Percentiles rank a stretch among this genome's conserved stretches.
phyloP scores from a whole-genome alignment of 1,140 invertebrate species.

The Neomicropteryx cornuta region DNA sequence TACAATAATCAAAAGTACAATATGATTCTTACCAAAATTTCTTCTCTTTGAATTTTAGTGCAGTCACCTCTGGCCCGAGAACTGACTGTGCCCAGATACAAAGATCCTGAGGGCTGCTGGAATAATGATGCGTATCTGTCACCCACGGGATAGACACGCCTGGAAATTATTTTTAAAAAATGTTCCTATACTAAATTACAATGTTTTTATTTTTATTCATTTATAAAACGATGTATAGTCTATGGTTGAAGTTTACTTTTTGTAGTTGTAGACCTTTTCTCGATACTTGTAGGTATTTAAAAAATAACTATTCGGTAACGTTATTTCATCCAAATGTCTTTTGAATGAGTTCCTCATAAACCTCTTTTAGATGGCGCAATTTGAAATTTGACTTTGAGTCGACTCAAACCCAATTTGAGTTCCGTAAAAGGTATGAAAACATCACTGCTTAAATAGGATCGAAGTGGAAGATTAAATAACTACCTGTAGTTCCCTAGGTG shows the following conservation, averaged over 20 bases:
- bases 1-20: not conserved
- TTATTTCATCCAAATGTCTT: not conserved
- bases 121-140: slow-evolving; percentile 60
- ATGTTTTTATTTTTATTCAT: too few relatives aligned
- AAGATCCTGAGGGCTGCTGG: slow-evolving; percentile 55
- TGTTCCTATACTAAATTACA: slow-evolving; percentile 2
- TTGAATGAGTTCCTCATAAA: not conserved
- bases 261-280: too few relatives aligned
- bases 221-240: too few relatives aligned
- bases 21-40: slow-evolving; percentile 40
- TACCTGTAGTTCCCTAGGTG: slow-evolving; percentile 66
- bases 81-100: slow-evolving; percentile 68
- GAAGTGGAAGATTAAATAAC: slow-evolving; percentile 32
- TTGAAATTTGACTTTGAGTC: too few relatives aligned
- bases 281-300: too few relatives aligned
- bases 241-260: too few relatives aligned
- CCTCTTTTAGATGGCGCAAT: too few relatives aligned
- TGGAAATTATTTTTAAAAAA: slow-evolving; percentile 12
- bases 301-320: too few relatives aligned
- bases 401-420: too few relatives aligned
- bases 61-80: slow-evolving; percentile 62
- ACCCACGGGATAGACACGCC: slow-evolving; percentile 34
- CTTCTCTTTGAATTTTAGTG: slow-evolving; percentile 45
- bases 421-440: too few relatives aligned
- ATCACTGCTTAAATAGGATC: not conserved